Conservation (phyloP, 1,140 invertebrate genomes). For the Drosophila paulistorum region DNA sequence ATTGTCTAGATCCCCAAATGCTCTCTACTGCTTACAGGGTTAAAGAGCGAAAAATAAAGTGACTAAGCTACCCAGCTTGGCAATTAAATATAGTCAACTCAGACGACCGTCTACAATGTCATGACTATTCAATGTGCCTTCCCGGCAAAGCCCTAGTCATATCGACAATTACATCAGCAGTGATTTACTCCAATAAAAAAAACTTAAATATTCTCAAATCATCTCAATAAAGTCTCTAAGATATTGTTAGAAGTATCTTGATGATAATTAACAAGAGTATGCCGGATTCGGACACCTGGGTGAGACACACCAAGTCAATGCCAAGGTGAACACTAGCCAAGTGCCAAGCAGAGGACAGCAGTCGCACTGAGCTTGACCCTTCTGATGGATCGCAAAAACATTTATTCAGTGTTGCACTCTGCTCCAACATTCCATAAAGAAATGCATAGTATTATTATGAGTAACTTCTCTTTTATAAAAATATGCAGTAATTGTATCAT, state of each 20-base stretch:
- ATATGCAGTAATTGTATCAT: conserved; percentile 4
- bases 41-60: conserved; percentile 12
- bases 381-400: conserved; percentile 1
- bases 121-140: conserved; percentile 31
- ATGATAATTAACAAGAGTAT: background rate
- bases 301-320: conserved; percentile 43
- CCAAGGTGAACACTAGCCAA: conserved; percentile 46
- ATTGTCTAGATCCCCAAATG: too few species aligned
- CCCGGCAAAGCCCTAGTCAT: conserved; percentile 26
- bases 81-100: conserved; percentile 51
- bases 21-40: background rate
- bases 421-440: conserved; percentile 33
- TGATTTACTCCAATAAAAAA: background rate
- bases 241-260: too few species aligned
- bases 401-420: conserved; percentile 34
- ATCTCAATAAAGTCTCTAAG: too few species aligned
- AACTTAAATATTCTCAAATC: too few species aligned
- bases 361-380: conserved; percentile 57
- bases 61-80: conserved; percentile 56
- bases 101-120: conserved; percentile 42
- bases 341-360: conserved; percentile 12
- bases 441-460: conserved; percentile 27
- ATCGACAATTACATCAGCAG: conserved; percentile 49
- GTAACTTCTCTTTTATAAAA: conserved; percentile 19
- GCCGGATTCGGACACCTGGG: conserved; percentile 24